Evolutionary conservation across 2,888 invertebrate genomes (phyloP), one percentile per base, ranked within the genome.

Genomic region (Stictocephala bisonia): DNA sequence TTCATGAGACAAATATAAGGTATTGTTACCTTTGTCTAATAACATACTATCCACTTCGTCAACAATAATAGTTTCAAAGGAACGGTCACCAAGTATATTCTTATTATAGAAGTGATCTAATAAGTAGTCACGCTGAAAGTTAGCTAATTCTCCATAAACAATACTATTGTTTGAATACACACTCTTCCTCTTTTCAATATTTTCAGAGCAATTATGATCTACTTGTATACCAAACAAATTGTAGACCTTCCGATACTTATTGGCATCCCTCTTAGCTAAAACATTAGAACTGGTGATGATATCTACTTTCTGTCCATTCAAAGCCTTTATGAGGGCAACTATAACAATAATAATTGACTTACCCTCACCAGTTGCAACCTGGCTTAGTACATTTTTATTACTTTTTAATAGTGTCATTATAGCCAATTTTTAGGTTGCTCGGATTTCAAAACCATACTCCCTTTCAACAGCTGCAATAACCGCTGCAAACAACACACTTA

Each of bases 1-100:
- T 13, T 80, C 80, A 40, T 82, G 81, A 0, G 83, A 82, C 31
- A 85, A 77, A 67, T 83, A 83, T 2, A 84, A 78, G 31, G 83
- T 82, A 74, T 84, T 82, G 56, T 81, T 82, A 3, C 83, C 83
- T 56, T 83, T 83, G 76, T 85, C 85, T 2, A 85, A 78, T 40
- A 84, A 72, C 84, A 85, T 83, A 73, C 81, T 83, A 74, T 85
- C 85, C 0, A 85, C 84, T 78, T 85, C 85, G 74, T 85, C 85
- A 2, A 85, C 79, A 7, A 85, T 81, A 0, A 83, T 81, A 15
- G 77, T 78, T 11, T 79, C 77, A 70, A 80, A 81, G 3, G 69
- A 75, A 29, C 82, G 78, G 20, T 78, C 77, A 3, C 81, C 80
- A 35, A 80, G 66, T 15, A 82, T 81, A 26, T 81, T 81, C 72